Percentiles rank a stretch among this genome's conserved stretches.
phyloP scores from a whole-genome alignment of 2,888 invertebrate genomes.

The Chironomus riparius region DNA sequence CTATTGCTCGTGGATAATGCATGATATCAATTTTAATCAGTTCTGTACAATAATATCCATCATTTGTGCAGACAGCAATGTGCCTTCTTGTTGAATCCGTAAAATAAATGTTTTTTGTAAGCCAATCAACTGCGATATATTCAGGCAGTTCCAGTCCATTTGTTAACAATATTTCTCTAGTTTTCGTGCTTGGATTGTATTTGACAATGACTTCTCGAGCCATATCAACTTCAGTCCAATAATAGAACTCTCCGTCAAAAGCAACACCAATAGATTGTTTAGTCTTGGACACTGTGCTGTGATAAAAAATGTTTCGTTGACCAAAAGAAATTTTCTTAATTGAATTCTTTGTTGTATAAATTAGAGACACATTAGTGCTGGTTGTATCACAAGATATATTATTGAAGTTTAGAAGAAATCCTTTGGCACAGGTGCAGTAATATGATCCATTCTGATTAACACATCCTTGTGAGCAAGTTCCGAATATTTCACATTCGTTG shows the following conservation, averaged over 20 bases:
- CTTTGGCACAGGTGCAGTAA: slow-evolving; percentile 53
- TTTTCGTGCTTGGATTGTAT: slow-evolving; percentile 51
- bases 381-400: slow-evolving; percentile 48
- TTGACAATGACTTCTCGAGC: slow-evolving; percentile 64
- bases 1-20: slow-evolving; percentile 57
- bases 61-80: slow-evolving; percentile 64
- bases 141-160: slow-evolving; percentile 64
- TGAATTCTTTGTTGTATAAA: slow-evolving; percentile 57
- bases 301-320: slow-evolving; percentile 34
- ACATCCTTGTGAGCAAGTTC: slow-evolving; percentile 63
- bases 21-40: slow-evolving; percentile 43
- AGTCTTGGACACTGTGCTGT: slow-evolving; percentile 43
- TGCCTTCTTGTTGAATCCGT: slow-evolving; percentile 61
- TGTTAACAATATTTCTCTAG: slow-evolving; percentile 52
- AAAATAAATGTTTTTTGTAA: slow-evolving; percentile 74
- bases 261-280: slow-evolving; percentile 56
- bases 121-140: slow-evolving; percentile 67
- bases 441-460: slow-evolving; percentile 51
- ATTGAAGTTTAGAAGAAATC: slow-evolving; percentile 47
- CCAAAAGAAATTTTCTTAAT: slow-evolving; percentile 49
- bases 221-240: slow-evolving; percentile 66
- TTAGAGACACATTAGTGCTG: slow-evolving; percentile 56
- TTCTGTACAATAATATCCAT: slow-evolving; percentile 57
- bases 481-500: slow-evolving; percentile 54
- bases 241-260: slow-evolving; percentile 59